phyloP scores from a whole-genome alignment of 1,140 invertebrate species.

The Sinonovacula constricta region DNA sequence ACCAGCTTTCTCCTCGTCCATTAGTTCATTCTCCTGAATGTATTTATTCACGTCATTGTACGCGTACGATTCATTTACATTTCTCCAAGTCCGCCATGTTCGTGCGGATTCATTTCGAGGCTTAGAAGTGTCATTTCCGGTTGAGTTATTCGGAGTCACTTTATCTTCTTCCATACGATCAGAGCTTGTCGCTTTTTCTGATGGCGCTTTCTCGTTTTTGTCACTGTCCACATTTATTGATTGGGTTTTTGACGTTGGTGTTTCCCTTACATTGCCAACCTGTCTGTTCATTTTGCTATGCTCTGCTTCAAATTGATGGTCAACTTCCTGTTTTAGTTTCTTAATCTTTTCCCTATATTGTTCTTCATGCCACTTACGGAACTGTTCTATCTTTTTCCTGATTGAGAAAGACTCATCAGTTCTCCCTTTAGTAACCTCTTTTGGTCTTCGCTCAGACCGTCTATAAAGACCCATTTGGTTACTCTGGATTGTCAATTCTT shows the following conservation, averaged over 20 bases:
- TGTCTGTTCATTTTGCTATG: constrained; percentile 38
- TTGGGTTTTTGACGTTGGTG: constrained; percentile 37
- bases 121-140: constrained; percentile 23
- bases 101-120: constrained; percentile 52
- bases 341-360: constrained; percentile 63
- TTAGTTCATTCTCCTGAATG: constrained; percentile 72
- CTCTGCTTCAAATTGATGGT: constrained; percentile 57
- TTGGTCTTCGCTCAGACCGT: constrained; percentile 51
- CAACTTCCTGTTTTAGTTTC: constrained; percentile 58
- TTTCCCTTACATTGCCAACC: constrained; percentile 31
- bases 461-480: constrained; percentile 63
- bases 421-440: constrained; percentile 29
- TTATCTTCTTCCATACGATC: constrained; percentile 43
- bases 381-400: constrained; percentile 69
- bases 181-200: constrained; percentile 50
- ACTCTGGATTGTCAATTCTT: constrained; percentile 54
- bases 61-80: constrained; percentile 71
- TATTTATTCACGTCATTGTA: constrained; percentile 73
- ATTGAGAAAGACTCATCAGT: constrained; percentile 62
- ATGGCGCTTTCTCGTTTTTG: constrained; percentile 45
- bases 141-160: constrained; percentile 20
- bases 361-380: constrained; percentile 65
- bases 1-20: constrained; percentile 63
- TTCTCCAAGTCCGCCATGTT: constrained; percentile 73
- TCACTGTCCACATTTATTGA: too few relatives aligned